These are phyloP conservation scores for Actenoides hombroni DNA, from an alignment of 2,113 vertebrate genomes.

Conservation along the genomic window DNA sequence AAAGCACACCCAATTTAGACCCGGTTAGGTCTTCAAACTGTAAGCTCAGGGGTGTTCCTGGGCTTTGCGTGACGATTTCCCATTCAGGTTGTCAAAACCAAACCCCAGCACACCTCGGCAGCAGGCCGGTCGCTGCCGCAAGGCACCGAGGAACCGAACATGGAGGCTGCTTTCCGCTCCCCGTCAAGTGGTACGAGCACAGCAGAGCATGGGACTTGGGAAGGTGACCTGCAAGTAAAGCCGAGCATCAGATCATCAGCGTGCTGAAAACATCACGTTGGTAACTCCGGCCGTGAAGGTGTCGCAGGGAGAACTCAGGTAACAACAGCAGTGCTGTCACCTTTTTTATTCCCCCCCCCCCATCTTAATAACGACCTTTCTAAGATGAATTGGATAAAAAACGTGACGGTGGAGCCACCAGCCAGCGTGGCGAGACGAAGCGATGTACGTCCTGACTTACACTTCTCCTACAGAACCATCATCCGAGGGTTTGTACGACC, in stretches of 20 bases:
- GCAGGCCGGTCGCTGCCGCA: accelerated
- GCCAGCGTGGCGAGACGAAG: accelerated
- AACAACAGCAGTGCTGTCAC: background rate
- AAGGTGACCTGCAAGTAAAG: accelerated
- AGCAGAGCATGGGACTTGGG: accelerated
- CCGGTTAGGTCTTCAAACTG: background rate
- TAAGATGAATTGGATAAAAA: background rate
- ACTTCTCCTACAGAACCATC: accelerated
- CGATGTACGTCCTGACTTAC: accelerated
- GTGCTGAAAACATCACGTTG: accelerated
- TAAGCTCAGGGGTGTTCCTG: background rate
- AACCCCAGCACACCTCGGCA: background rate
- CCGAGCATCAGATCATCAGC: background rate
- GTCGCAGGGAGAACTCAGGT: background rate
- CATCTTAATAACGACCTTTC: too few relatives aligned
- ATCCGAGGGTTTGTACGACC: background rate
- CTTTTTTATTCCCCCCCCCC: too few relatives aligned
- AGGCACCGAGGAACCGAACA: background rate
- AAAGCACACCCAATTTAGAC: background rate
- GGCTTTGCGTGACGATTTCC: background rate
- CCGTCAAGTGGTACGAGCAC: background rate
- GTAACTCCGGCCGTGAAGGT: background rate
- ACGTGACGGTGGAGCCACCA: accelerated
- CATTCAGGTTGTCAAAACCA: accelerated
- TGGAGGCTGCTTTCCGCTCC: background rate